Percentiles rank a stretch among this genome's conserved stretches.
Conservation (phyloP, 1,140 invertebrate genomes). For the Cyclargus thomasi region DNA sequence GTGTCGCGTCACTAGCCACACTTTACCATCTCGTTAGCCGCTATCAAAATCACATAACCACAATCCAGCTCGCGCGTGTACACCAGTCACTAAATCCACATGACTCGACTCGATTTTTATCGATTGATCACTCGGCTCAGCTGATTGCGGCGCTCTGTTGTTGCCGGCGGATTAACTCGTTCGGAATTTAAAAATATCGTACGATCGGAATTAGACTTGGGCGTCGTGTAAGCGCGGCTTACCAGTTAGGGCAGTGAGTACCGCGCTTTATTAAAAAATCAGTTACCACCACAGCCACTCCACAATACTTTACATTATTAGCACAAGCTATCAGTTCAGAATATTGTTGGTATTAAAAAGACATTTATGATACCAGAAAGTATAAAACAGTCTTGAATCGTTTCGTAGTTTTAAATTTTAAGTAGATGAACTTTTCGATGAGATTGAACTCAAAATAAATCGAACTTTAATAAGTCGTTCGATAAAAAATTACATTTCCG, state of each 20-base stretch:
- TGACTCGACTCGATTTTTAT: constrained; percentile 60
- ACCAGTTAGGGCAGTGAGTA: background rate
- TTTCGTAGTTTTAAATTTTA: too few relatives aligned
- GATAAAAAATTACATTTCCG: too few relatives aligned
- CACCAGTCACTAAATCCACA: constrained; percentile 33
- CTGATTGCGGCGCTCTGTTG: constrained; percentile 67
- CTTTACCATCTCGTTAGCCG: background rate
- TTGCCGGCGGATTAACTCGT: constrained; percentile 58
- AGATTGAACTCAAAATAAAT: too few relatives aligned
- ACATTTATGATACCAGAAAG: too few relatives aligned
- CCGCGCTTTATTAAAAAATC: background rate
- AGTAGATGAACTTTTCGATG: too few relatives aligned
- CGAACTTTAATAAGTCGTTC: too few relatives aligned
- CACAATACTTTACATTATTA: too few relatives aligned
- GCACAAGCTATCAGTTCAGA: too few relatives aligned
- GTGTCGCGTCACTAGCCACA: constrained; percentile 22
- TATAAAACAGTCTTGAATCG: too few relatives aligned
- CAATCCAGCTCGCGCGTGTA: background rate
- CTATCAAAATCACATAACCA: background rate
- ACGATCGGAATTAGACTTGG: background rate
- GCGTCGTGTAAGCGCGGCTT: background rate
- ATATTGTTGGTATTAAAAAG: too few relatives aligned
- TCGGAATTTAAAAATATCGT: constrained; percentile 31
- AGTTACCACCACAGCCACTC: too few relatives aligned
- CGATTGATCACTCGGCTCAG: constrained; percentile 63